These are phyloP conservation scores for Rhineura floridana DNA, from an alignment of 2,113 vertebrate species.

Conservation along the genomic window DNA sequence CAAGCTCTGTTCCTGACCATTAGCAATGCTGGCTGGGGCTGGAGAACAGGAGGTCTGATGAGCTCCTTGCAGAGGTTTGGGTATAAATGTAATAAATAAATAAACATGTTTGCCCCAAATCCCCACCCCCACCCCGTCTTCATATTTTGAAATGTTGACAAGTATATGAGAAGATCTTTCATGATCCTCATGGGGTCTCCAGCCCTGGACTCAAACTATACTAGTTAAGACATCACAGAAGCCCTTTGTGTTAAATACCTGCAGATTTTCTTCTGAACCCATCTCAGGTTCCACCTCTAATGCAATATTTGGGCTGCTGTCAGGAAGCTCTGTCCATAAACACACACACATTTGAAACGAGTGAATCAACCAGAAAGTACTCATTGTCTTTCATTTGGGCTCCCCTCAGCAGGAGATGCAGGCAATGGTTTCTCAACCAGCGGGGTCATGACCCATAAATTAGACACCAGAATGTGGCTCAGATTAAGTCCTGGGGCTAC, in stretches of 20 bases:
- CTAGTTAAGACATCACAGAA: conserved; percentile 30
- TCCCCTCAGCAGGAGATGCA: conserved; percentile 36
- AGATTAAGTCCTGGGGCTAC: background rate
- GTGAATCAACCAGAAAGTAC: background rate
- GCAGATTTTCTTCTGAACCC: background rate
- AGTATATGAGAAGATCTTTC: background rate
- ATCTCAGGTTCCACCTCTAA: conserved; percentile 20
- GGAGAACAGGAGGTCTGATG: background rate
- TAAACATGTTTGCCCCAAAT: background rate
- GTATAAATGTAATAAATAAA: too few species aligned
- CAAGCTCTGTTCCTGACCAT: too few species aligned
- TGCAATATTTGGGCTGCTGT: background rate
- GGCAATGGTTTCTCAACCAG: background rate
- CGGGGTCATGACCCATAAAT: background rate
- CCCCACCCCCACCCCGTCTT: background rate
- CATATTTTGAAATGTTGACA: background rate
- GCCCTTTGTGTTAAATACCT: conserved; percentile 10
- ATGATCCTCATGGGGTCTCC: background rate
- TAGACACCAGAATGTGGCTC: background rate
- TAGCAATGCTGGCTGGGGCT: too few species aligned
- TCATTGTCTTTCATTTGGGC: conserved; percentile 27
- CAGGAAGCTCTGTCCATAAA: conserved; percentile 8
- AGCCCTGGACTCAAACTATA: background rate
- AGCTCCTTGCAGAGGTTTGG: background rate
- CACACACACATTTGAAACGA: conserved; percentile 23